Evolutionary conservation across 2,113 vertebrate genomes (phyloP).

Genomic region (Vanacampus margaritifer): DNA sequence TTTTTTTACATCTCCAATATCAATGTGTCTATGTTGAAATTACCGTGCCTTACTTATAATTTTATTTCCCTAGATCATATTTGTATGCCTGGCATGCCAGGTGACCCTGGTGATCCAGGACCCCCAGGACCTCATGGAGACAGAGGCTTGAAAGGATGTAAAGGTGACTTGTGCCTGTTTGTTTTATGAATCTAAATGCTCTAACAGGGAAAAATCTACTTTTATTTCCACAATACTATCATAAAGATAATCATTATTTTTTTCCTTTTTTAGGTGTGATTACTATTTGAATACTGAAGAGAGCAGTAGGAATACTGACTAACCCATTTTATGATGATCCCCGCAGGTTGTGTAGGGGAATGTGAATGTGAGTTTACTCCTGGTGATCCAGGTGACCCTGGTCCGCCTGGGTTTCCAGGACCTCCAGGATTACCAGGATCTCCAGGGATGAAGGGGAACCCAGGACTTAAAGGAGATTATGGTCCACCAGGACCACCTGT

Average conservation of each 20-base stretch:
- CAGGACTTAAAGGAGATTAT: constrained; percentile 56
- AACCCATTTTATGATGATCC: not conserved
- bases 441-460: constrained; percentile 72
- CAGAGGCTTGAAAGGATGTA: constrained; percentile 40
- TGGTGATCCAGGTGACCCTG: constrained; percentile 19
- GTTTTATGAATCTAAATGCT: not conserved
- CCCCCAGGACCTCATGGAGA: constrained; percentile 28
- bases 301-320: not conserved
- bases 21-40: not conserved
- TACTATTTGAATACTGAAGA: not conserved
- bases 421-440: constrained; percentile 59
- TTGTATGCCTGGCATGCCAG: constrained; percentile 44
- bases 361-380: constrained; percentile 30
- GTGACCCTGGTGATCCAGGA: constrained; percentile 45
- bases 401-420: constrained; percentile 45
- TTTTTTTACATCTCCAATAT: not conserved
- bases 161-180: constrained; percentile 37
- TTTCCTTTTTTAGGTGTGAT: not conserved
- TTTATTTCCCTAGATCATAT: constrained; percentile 39
- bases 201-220: not conserved
- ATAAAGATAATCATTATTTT: not conserved
- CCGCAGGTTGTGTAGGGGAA: constrained; percentile 37
- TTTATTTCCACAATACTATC: not conserved
- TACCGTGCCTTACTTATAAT: not conserved
- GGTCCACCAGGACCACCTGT: constrained; percentile 42